Evolutionary conservation across 2,888 invertebrate species (phyloP).

Genomic region (Netelia melanura): DNA sequence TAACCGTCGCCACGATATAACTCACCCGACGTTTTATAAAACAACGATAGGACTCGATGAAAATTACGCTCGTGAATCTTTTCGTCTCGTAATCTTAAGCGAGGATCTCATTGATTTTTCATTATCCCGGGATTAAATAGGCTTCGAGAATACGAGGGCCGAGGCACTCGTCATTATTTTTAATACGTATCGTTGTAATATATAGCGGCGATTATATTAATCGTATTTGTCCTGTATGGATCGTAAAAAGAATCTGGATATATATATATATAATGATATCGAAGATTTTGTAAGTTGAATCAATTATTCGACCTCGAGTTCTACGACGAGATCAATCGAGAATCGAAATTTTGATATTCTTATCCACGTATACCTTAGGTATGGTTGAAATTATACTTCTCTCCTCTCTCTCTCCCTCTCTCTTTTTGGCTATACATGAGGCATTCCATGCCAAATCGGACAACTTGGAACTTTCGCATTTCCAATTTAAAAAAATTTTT

Average conservation of each 20-base stretch:
- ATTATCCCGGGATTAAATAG: slow-evolving; percentile 58
- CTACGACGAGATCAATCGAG: slow-evolving; percentile 23
- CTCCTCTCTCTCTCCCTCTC: too few relatives aligned
- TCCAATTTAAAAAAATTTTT: too few relatives aligned
- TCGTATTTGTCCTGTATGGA: neutral
- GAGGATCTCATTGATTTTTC: slow-evolving; percentile 69
- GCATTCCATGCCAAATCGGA: too few relatives aligned
- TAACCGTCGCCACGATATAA: slow-evolving; percentile 49
- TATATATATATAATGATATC: neutral
- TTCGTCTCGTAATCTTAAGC: slow-evolving; percentile 44
- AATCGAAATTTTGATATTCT: slow-evolving; percentile 6
- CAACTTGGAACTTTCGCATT: too few relatives aligned
- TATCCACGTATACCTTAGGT: too few relatives aligned
- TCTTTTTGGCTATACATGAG: neutral
- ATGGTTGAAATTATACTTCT: too few relatives aligned
- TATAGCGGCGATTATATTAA: neutral
- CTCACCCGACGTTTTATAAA: neutral
- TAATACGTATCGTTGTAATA: neutral
- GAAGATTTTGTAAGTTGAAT: neutral
- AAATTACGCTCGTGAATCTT: slow-evolving; percentile 15
- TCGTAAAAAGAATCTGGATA: neutral
- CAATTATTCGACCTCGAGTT: slow-evolving; percentile 7
- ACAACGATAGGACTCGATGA: neutral
- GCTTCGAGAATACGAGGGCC: neutral
- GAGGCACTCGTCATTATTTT: slow-evolving; percentile 11